phyloP scores from a whole-genome alignment of 2,797 vertebrate species.

The Mycteria americana region DNA sequence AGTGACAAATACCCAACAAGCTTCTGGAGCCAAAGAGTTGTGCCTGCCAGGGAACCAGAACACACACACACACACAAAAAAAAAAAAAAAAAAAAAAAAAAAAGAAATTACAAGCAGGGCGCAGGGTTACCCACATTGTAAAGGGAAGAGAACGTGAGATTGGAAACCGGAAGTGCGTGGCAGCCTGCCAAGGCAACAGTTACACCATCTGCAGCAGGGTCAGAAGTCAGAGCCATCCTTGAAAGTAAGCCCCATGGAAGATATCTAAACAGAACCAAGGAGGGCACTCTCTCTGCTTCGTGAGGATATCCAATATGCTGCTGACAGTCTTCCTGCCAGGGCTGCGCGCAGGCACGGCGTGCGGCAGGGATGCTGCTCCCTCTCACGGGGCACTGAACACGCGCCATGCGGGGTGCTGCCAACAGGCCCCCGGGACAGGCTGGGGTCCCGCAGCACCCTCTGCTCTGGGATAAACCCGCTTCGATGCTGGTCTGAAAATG shows the following conservation, averaged over 20 bases:
- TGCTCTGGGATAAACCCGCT: background rate
- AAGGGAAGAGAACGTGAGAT: background rate
- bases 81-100: no score
- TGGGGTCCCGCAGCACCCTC: background rate
- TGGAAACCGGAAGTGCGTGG: slow-evolving; percentile 20
- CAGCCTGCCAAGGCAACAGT: slow-evolving; percentile 45
- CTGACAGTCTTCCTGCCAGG: background rate
- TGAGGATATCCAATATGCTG: slow-evolving; percentile 12
- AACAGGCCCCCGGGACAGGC: fast-evolving
- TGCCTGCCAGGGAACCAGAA: background rate
- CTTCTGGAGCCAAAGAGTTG: slow-evolving; percentile 14
- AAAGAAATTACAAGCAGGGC: background rate
- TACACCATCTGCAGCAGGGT: slow-evolving; percentile 42
- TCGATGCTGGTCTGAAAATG: background rate
- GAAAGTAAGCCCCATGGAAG: slow-evolving; percentile 33
- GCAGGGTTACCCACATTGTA: background rate
- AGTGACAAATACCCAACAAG: slow-evolving; percentile 45
- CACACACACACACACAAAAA: no score
- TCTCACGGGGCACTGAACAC: fast-evolving
- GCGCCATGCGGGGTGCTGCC: fast-evolving
- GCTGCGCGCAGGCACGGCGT: fast-evolving
- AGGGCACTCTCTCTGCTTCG: background rate
- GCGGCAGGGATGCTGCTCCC: background rate
- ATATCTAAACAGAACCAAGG: slow-evolving; percentile 34
- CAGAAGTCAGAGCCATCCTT: slow-evolving; percentile 35